These are phyloP conservation scores for Octodonta nipae DNA, from an alignment of 2,888 invertebrate genomes.

Conservation along the genomic window DNA sequence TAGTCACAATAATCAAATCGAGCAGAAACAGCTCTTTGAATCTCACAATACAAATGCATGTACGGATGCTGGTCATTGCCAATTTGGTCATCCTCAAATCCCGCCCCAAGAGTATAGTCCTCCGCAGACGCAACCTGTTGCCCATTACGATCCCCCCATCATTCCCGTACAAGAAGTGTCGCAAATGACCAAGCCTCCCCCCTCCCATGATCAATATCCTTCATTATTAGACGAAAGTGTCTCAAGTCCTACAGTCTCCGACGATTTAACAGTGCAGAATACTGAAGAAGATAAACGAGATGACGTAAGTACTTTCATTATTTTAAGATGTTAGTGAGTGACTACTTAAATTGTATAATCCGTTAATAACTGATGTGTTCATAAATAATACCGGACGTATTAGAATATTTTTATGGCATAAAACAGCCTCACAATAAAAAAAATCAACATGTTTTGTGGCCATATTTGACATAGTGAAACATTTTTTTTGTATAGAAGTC, in stretches of 20 bases:
- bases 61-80: conserved; percentile 16
- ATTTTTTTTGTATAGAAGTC: too few species aligned
- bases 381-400: too few species aligned
- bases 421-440: too few species aligned
- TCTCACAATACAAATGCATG: conserved; percentile 31
- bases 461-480: too few species aligned
- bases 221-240: conserved; percentile 27
- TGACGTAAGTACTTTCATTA: conserved; percentile 23
- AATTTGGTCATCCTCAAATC: conserved; percentile 11
- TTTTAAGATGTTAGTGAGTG: conserved; percentile 3
- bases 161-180: conserved; percentile 7
- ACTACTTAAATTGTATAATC: too few species aligned
- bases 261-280: conserved; percentile 26
- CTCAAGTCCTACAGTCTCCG: conserved; percentile 26
- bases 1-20: conserved; percentile 2
- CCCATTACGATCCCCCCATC: conserved; percentile 10
- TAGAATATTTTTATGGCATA: too few species aligned
- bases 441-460: too few species aligned
- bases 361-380: too few species aligned
- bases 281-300: conserved; percentile 21
- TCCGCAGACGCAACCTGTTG: conserved; percentile 10
- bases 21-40: conserved; percentile 22
- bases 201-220: conserved; percentile 14
- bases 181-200: conserved; percentile 6
- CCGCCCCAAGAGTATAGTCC: conserved; percentile 13